Base-by-base conservation (phyloP, 1,140 invertebrate genomes). In the Atta texana region DNA sequence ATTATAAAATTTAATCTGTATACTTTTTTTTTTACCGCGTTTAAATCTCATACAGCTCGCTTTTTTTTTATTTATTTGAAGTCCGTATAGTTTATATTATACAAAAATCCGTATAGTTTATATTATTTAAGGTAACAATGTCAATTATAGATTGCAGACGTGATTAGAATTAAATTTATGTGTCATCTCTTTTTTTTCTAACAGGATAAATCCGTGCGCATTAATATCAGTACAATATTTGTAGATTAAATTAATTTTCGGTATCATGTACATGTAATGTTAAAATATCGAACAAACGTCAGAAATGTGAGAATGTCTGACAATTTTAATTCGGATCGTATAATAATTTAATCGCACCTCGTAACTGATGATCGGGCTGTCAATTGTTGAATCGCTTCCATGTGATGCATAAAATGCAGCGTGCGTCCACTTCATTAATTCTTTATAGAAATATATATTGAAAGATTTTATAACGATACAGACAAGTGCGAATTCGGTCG, bases 311-410 rank as follows among this genome's bases (percentile, higher is more conserved):
- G 55, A 84, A 75, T 75, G 69, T 21, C 55, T 34, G 34, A 75
- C 80, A 61, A 75, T 75, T 74, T 84, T 84, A 39, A 75, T 61
- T 28, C 57, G 66, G 80, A 61, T 84, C 39, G 69, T 57, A 44
- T 84, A 84, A 84, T 84, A 75, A 84, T 75, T 84, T 84, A 84
- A 84, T 84, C 80, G 39, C 69, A 84, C 69, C 39, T 75, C 24
- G 55, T n/a, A 44, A 24, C 39, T 84, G 69, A 75, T 74, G 55
- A 34, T 24, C 31, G 28, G 34, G 64, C 31, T 71, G 64, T 81
- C 64, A 69, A 69, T 69, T 55, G 64, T 71, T 24, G 55, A 63
- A 74, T 49, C 55, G 24, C 59, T 74, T 84, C 8, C 69, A 75
- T 49, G 10, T 28, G 31, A 84, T 34, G 55, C 55, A 34, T 44